Base-by-base conservation (phyloP, 1,140 invertebrate genomes). In the Drosophila aff. region DNA sequence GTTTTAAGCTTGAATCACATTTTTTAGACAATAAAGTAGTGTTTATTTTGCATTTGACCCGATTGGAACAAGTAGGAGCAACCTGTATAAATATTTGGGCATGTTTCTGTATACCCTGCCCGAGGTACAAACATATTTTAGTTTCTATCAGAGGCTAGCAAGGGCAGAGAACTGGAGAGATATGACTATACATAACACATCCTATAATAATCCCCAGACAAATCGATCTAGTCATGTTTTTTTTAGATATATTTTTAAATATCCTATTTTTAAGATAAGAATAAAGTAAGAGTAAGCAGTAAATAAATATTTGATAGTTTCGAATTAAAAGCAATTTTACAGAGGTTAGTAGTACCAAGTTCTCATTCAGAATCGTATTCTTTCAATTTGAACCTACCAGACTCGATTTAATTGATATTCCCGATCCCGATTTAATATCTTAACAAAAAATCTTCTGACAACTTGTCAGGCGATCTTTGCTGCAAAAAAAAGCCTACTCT, bases 41-140 rank as follows among this genome's bases (percentile, higher is more conserved):
- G 10, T 57, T 40, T 57, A 23, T 40, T 57, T 57, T 40, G 21
- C 33, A 38, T 40, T 36, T 57, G 53, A 57, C 53, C 53, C 33
- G 33, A 40, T 57, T 64, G 33, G 13, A n/a, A 8, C 41, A 63
- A n/a, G 11, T 11, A 1, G 31, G 9, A 26, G 9, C 13, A 64
- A 53, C n/a, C 50, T 64, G 61, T 31, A 40, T 41, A 64, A 64
- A 64, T 64, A 63, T 63, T 63, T 63, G 40, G 52, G 52, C 52
- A 55, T 38, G 52, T 23, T 55, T 55, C 16, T 16, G 2, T 6
- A 38, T 53, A 36, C 31, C 7, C 13, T 23, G 4, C 2, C 3
- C 15, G 10, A 4, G 33, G 1, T 55, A n/a, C n/a, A n/a, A n/a
- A n/a, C n/a, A n/a, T n/a, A 38, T 38, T 36, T 23, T 5, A 21